A percentile compares a stretch with the other conserved stretches of the same genome.
Conservation (phyloP, 2,888 invertebrate species). For the Catotricha subobsoleta region DNA sequence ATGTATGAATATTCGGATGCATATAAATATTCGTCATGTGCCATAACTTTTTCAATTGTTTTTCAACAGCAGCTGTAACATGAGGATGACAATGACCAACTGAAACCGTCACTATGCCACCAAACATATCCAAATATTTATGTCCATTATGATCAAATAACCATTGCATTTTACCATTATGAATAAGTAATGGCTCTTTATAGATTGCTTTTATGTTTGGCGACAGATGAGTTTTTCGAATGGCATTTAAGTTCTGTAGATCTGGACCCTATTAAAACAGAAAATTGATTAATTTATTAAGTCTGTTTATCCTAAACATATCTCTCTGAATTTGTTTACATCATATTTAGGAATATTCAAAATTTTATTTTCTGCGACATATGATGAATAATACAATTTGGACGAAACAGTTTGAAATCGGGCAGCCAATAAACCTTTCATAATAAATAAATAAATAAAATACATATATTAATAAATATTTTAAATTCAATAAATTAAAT, state of each 20-base stretch:
- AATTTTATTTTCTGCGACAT: no score
- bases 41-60: constrained; percentile 58
- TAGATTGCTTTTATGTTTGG: constrained; percentile 59
- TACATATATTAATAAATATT: no score
- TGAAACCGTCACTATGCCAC: constrained; percentile 91
- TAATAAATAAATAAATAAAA: no score
- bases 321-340: no score
- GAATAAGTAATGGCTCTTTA: constrained; percentile 63
- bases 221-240: constrained; percentile 44
- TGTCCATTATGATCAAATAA: constrained; percentile 70
- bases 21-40: constrained; percentile 87
- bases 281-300: no score
- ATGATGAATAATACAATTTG: no score
- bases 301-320: no score
- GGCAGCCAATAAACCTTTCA: no score
- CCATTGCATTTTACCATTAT: constrained; percentile 84
- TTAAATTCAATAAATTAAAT: no score
- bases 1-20: constrained; percentile 80
- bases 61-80: constrained; percentile 26
- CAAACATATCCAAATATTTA: constrained; percentile 87
- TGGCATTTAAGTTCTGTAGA: constrained; percentile 37
- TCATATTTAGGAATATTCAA: no score
- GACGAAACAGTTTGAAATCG: no score
- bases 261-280: constrained; percentile 53
- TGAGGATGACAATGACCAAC: constrained; percentile 97